phyloP scores from a whole-genome alignment of 2,113 vertebrate species.

The Gymnogyps californianus region DNA sequence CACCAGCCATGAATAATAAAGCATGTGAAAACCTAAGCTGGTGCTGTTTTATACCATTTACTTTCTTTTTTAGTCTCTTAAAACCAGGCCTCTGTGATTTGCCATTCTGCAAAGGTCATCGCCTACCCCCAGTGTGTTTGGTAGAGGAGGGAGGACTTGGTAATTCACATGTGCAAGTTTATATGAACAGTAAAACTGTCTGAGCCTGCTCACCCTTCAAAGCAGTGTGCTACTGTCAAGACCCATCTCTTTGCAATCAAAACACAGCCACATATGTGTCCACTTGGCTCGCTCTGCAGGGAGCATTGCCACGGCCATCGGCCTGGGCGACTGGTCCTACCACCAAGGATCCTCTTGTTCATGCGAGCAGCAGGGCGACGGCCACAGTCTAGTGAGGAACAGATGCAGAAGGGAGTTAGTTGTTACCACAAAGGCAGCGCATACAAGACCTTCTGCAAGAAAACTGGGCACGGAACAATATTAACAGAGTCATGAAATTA shows the following conservation, averaged over 20 bases:
- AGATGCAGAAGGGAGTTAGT: neutral
- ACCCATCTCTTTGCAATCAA: slow-evolving; percentile 89
- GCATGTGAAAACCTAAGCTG: neutral
- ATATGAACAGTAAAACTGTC: rapidly evolving
- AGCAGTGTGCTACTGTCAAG: slow-evolving; percentile 93
- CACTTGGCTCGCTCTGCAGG: slow-evolving; percentile 89
- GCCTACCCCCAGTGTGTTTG: neutral
- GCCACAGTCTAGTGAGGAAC: slow-evolving; percentile 78
- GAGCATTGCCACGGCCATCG: slow-evolving; percentile 98
- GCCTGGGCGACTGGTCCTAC: slow-evolving; percentile 87
- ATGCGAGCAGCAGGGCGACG: slow-evolving; percentile 82
- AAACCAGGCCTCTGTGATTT: neutral
- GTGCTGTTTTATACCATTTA: neutral
- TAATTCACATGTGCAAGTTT: neutral
- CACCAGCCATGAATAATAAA: neutral
- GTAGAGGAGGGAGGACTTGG: neutral
- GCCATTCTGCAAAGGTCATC: neutral
- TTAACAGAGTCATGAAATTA: rapidly evolving
- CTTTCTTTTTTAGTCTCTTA: neutral
- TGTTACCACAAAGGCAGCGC: rapidly evolving
- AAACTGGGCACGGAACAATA: neutral
- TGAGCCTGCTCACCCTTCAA: slow-evolving; percentile 85
- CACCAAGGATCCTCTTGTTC: slow-evolving; percentile 92
- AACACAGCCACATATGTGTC: slow-evolving; percentile 94
- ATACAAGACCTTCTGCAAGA: neutral